phyloP scores from a whole-genome alignment of 2,888 invertebrate species.

The Lordiphosa andalusiaca region DNA sequence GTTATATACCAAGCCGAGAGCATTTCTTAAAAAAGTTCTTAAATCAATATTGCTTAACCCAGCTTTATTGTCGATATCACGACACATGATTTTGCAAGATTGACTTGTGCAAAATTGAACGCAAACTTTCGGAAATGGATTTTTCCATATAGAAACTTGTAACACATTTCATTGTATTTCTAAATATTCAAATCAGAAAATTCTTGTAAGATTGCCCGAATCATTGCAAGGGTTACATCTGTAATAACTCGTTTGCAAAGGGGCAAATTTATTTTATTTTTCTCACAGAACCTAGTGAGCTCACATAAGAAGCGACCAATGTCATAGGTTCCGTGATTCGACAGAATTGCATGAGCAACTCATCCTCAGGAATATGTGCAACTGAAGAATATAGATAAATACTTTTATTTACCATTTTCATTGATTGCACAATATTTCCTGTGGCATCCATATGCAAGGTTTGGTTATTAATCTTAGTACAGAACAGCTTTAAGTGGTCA shows the following conservation, averaged over 20 bases:
- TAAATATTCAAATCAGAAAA: background rate
- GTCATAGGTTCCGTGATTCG: conserved; percentile 2
- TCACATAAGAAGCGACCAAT: too few species aligned
- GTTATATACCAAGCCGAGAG: conserved; percentile 4
- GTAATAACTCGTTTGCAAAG: conserved; percentile 2
- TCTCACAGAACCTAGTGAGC: background rate
- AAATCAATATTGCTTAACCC: background rate
- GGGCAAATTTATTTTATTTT: background rate
- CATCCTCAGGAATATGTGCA: conserved; percentile 1
- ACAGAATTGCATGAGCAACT: conserved; percentile 2
- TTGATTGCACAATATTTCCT: background rate
- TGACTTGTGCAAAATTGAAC: too few species aligned
- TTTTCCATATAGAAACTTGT: background rate
- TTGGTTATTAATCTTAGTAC: background rate
- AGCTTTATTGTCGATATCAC: too few species aligned
- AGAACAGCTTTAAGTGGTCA: background rate
- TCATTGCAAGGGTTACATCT: conserved; percentile 7
- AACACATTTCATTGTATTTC: conserved; percentile 4
- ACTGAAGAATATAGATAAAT: conserved; percentile 1
- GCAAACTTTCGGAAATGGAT: conserved; percentile 4
- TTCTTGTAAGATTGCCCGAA: background rate
- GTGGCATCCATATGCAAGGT: conserved; percentile 9
- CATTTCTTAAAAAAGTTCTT: background rate
- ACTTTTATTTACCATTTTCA: background rate
- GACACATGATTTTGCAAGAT: too few species aligned